Conservation (phyloP, 64 coral and sea anemone species). For the Stichodactyla helianthus region DNA sequence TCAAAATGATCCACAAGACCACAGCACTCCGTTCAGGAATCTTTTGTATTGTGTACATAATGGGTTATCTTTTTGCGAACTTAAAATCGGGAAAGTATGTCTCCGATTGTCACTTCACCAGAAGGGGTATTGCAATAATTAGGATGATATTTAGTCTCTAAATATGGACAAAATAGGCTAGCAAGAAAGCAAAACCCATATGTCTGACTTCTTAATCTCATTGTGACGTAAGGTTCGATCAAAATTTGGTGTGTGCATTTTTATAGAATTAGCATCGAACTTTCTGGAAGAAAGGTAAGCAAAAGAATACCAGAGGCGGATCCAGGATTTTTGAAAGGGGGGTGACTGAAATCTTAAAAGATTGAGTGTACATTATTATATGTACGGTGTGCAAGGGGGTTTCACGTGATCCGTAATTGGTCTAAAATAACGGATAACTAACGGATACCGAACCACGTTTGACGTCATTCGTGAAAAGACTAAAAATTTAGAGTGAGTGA, state of each 20-base stretch:
- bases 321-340: too few relatives aligned
- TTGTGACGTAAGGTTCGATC: background rate
- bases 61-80: background rate
- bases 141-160: background rate
- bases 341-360: too few relatives aligned
- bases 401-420: too few relatives aligned
- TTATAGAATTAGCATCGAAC: background rate
- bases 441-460: too few relatives aligned
- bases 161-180: background rate
- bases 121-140: too few relatives aligned
- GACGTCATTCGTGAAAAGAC: too few relatives aligned
- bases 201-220: background rate
- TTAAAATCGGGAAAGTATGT: too few relatives aligned
- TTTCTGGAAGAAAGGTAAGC: background rate
- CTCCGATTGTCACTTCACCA: background rate
- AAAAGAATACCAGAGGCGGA: too few relatives aligned
- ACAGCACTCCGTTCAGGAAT: background rate
- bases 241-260: background rate
- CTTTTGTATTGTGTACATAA: background rate
- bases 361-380: too few relatives aligned
- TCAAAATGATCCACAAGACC: background rate
- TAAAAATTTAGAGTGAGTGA: too few relatives aligned
- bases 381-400: too few relatives aligned
- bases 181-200: background rate
- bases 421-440: too few relatives aligned